A percentile compares a stretch with the other conserved stretches of the same genome.
phyloP scores from a whole-genome alignment of 1,140 invertebrate species.

The Ectropis grisescens region DNA sequence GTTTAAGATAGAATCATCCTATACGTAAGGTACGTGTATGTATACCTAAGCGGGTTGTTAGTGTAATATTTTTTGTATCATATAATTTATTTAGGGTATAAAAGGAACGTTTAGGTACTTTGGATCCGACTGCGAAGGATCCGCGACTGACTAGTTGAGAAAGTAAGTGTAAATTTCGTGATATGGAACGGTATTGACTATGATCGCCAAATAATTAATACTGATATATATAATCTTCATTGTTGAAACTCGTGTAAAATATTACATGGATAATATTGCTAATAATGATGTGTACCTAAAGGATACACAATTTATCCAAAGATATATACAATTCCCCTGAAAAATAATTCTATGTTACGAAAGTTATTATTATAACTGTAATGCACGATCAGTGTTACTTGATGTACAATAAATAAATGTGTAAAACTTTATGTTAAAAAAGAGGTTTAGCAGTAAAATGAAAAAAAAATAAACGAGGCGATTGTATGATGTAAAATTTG shows the following conservation, averaged over 20 bases:
- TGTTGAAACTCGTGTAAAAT: constrained; percentile 54
- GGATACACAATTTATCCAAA: constrained; percentile 48
- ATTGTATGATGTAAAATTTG: constrained; percentile 39
- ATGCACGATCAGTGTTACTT: constrained; percentile 54
- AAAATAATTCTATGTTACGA: too few species aligned
- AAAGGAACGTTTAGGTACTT: constrained; percentile 47
- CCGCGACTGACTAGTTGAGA: constrained; percentile 65
- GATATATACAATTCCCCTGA: constrained; percentile 34
- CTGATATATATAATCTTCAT: constrained; percentile 41
- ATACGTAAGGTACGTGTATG: constrained; percentile 36
- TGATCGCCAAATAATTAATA: constrained; percentile 65
- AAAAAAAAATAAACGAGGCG: constrained; percentile 57
- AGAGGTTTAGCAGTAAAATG: constrained; percentile 46
- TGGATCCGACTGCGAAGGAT: constrained; percentile 46
- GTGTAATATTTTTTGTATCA: constrained; percentile 64
- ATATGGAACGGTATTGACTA: constrained; percentile 57
- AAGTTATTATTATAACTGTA: constrained; percentile 43
- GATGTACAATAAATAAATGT: constrained; percentile 56
- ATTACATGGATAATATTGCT: constrained; percentile 30
- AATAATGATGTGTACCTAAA: constrained; percentile 21
- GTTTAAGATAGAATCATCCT: constrained; percentile 20
- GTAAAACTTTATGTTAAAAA: constrained; percentile 57
- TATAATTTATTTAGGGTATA: constrained; percentile 63
- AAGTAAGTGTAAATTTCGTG: constrained; percentile 57
- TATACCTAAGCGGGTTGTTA: constrained; percentile 42